Base-by-base conservation (phyloP, 2,113 vertebrate species). In the Desmodus rotundus region DNA sequence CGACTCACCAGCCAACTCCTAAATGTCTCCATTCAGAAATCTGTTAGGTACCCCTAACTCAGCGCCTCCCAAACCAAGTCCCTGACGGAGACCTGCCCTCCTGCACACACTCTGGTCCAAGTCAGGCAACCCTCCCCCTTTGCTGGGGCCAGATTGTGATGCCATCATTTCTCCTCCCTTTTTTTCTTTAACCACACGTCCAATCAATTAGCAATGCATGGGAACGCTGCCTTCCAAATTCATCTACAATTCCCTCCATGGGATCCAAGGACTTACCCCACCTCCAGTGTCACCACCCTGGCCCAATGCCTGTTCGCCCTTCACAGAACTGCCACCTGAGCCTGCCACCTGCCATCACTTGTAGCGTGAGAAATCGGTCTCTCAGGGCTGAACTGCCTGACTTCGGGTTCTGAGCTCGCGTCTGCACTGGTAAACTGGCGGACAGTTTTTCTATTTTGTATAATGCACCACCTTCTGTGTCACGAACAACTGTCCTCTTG, bases 271-370 rank as follows among this genome's bases (percentile, higher is more conserved):
- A 26, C 26, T 5, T 5, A 11, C 2, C 56, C 31, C 4, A 10
- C 9, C 16, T 31, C 7, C 22, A 0, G 5, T 3, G 17, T 3
- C 45, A 2, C 28, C 22, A 22, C 2, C 31, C 36, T 3, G 36
- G 28, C 19, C 15, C 28, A 3, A 33, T 5, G 24, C 58, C 58
- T 3, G 11, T 28, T 3, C 58, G 11, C 58, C 24, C 56, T 58
- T 3, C 56, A 9, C 56, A 58, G 22, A 22, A 58, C 56, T 9
- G 56, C 56, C 1, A 4, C 22, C 56, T 2, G 17, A 10, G 56
- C 56, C 56, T 26, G 56, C 56, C 56, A 11, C 24, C 56, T 26
- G 56, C 56, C 24, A 9, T 8, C 24, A 11, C 24, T 9, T 24
- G 9, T 24, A 24, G 22, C 8, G 20, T 26, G 58, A 61, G 58